A percentile compares a stretch with the other conserved stretches of the same genome.
Evolutionary conservation across 1,140 invertebrate species (phyloP).

Genomic region (Zaprionus kolodkinae): DNA sequence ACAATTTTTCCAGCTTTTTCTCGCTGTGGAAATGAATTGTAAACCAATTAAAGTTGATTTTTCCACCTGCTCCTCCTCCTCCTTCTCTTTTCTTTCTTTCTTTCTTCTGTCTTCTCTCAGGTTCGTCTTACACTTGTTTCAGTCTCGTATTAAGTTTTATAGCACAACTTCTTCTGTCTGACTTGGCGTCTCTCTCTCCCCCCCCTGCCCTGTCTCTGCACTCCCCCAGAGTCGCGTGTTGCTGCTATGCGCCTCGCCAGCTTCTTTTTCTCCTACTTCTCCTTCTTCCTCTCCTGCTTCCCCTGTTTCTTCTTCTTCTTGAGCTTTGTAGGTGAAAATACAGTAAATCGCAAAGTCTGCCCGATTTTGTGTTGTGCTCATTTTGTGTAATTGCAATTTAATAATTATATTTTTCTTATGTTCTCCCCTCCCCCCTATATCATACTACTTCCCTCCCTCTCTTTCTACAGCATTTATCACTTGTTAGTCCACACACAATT

Average conservation of each 20-base stretch:
- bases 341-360: constrained; percentile 53
- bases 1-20: constrained; percentile 73
- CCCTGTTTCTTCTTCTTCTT: constrained; percentile 16
- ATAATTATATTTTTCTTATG: constrained; percentile 62
- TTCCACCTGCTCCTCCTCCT: constrained; percentile 41
- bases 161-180: constrained; percentile 22
- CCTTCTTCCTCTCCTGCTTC: constrained; percentile 15
- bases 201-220: not conserved
- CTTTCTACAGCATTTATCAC: not conserved
- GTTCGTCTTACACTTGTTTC: constrained; percentile 4
- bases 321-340: constrained; percentile 75
- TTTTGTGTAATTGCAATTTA: constrained; percentile 57
- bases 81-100: constrained; percentile 7
- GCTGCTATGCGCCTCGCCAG: constrained; percentile 29
- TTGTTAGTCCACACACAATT: constrained; percentile 15
- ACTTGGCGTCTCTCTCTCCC: not conserved
- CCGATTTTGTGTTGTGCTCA: constrained; percentile 44
- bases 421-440: constrained; percentile 17
- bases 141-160: constrained; percentile 25
- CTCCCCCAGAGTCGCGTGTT: constrained; percentile 22
- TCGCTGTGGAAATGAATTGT: constrained; percentile 74
- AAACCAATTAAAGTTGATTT: constrained; percentile 79
- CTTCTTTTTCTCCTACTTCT: constrained; percentile 4
- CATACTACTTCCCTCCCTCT: not conserved
- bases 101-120: not conserved